These are phyloP conservation scores for Tenthredo livida DNA, from an alignment of 2,888 invertebrate species.

Conservation along the genomic window DNA sequence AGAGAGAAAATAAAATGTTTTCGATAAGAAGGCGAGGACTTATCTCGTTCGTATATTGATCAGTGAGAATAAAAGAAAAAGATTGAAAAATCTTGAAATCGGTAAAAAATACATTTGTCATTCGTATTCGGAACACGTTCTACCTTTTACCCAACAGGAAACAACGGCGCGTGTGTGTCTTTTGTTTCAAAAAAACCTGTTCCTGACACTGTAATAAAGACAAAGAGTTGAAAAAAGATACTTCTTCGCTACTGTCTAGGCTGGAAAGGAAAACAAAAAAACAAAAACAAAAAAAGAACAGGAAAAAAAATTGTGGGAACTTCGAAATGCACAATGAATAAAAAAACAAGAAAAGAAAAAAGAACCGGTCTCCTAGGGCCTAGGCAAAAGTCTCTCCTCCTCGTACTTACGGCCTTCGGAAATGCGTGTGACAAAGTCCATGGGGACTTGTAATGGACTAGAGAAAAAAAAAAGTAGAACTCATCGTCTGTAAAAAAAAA, in stretches of 20 bases:
- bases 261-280: neutral
- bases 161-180: conserved; percentile 11
- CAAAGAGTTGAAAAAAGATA: conserved; percentile 19
- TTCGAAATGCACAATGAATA: neutral
- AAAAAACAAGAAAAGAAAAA: neutral
- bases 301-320: neutral
- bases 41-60: neutral
- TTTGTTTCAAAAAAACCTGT: neutral
- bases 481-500: neutral
- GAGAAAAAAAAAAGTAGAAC: neutral
- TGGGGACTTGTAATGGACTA: neutral
- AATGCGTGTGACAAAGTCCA: neutral
- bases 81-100: neutral
- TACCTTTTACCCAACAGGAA: conserved; percentile 24
- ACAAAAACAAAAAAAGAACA: too few relatives aligned
- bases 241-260: neutral
- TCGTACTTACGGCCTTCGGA: neutral
- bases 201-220: neutral
- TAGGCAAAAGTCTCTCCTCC: neutral
- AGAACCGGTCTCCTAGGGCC: neutral
- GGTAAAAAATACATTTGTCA: neutral
- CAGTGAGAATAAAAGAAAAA: neutral
- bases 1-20: neutral
- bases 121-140: conserved; percentile 16
- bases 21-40: too few relatives aligned